Conservation (phyloP, 2,888 invertebrate genomes). For the Microplitis deprimator region DNA sequence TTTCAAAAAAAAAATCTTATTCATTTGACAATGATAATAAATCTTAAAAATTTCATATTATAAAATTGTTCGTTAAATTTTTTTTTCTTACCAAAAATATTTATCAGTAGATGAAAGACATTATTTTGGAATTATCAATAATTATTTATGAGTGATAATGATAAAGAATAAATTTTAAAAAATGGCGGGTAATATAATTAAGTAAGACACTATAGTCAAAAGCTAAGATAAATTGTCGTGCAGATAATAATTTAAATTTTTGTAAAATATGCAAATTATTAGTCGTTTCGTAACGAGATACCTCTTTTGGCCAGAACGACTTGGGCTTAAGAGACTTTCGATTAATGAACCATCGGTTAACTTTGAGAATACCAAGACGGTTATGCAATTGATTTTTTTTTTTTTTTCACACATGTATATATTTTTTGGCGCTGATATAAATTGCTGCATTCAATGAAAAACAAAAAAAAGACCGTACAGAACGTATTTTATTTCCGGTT, state of each 20-base stretch:
- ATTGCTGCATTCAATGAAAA: not conserved
- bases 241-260: not conserved
- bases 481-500: not conserved
- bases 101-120: no score
- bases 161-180: constrained; percentile 28
- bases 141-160: no score
- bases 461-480: not conserved
- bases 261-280: not conserved
- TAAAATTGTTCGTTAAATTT: no score
- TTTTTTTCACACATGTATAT: not conserved
- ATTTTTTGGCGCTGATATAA: not conserved
- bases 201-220: not conserved
- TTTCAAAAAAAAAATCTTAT: not conserved
- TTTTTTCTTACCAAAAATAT: no score
- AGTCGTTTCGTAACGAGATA: not conserved
- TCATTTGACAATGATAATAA: not conserved
- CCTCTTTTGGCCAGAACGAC: not conserved
- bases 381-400: not conserved
- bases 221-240: not conserved
- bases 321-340: not conserved
- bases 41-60: not conserved
- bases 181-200: not conserved
- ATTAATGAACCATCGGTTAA: not conserved
- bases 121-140: no score
- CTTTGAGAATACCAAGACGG: not conserved